Evolutionary conservation across 2,797 vertebrate species (phyloP).

Genomic region (Psittacula echo): DNA sequence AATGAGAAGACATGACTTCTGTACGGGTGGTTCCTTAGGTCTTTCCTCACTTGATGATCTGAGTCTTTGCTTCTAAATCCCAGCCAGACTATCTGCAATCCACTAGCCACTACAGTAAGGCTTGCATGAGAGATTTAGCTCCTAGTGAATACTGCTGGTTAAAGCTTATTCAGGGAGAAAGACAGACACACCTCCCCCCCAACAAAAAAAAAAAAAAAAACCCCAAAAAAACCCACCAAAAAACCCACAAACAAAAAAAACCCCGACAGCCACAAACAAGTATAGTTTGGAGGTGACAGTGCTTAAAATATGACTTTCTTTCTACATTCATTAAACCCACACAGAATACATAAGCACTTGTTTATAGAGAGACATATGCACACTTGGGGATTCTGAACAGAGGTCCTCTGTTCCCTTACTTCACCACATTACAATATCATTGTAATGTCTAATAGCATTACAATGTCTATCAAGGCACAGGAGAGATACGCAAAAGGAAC

Average conservation of each 20-base stretch:
- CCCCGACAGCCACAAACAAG: neutral
- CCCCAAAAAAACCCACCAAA: neutral
- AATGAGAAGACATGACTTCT: neutral
- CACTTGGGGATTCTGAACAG: neutral
- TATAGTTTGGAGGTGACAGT: neutral
- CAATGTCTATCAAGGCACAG: neutral
- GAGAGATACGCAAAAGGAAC: neutral
- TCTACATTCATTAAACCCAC: neutral
- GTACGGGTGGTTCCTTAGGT: neutral
- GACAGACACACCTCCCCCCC: too few relatives aligned
- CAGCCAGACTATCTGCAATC: neutral
- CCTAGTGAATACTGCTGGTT: neutral
- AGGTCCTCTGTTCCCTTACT: neutral
- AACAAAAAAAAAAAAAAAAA: too few relatives aligned
- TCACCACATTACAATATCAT: neutral
- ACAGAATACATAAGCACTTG: neutral
- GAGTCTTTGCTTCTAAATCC: neutral
- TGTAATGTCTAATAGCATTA: too few relatives aligned
- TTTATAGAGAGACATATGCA: neutral
- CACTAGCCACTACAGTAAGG: fast-evolving
- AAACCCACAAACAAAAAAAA: too few relatives aligned
- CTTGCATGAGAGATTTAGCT: neutral
- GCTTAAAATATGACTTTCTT: neutral
- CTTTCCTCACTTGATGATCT: neutral
- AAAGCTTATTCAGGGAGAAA: neutral